A percentile compares a stretch with the other conserved stretches of the same genome.
Evolutionary conservation across 2,888 invertebrate species (phyloP).

Genomic region (Ennomos erosarius): DNA sequence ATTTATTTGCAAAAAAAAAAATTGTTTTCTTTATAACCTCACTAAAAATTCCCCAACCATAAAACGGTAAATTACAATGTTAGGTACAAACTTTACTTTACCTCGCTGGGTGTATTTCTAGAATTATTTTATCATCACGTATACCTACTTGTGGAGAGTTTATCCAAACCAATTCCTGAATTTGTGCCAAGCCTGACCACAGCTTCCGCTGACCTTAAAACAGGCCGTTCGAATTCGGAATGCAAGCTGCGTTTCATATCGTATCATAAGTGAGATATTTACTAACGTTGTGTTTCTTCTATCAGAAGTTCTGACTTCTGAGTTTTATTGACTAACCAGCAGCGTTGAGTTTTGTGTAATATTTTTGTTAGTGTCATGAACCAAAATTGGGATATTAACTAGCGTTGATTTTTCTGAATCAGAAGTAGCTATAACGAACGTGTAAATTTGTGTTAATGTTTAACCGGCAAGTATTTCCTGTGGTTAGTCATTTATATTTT

Average conservation of each 20-base stretch:
- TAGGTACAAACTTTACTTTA: constrained; percentile 21
- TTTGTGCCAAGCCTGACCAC: constrained; percentile 54
- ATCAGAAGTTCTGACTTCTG: too few species aligned
- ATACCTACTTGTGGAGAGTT: constrained; percentile 37
- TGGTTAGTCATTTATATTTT: too few species aligned
- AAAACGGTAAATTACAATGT: constrained; percentile 13
- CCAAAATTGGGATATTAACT: too few species aligned
- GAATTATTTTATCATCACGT: constrained; percentile 39
- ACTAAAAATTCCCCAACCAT: constrained; percentile 1
- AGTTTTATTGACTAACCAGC: too few species aligned
- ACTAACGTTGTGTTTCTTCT: not conserved
- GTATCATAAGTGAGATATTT: constrained; percentile 9
- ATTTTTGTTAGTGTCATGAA: too few species aligned
- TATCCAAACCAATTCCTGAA: constrained; percentile 59
- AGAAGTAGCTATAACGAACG: too few species aligned
- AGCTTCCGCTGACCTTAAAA: constrained; percentile 53
- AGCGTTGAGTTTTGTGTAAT: too few species aligned
- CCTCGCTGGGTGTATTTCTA: constrained; percentile 28
- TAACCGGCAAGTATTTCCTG: too few species aligned
- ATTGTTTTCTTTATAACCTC: too few species aligned
- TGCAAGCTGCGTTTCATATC: constrained; percentile 43
- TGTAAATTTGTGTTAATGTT: too few species aligned
- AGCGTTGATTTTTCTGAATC: too few species aligned
- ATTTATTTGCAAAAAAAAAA: too few species aligned
- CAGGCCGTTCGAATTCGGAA: constrained; percentile 47